These are phyloP conservation scores for Pelmatolapia mariae DNA, from an alignment of 2,113 vertebrate species.

Conservation along the genomic window DNA sequence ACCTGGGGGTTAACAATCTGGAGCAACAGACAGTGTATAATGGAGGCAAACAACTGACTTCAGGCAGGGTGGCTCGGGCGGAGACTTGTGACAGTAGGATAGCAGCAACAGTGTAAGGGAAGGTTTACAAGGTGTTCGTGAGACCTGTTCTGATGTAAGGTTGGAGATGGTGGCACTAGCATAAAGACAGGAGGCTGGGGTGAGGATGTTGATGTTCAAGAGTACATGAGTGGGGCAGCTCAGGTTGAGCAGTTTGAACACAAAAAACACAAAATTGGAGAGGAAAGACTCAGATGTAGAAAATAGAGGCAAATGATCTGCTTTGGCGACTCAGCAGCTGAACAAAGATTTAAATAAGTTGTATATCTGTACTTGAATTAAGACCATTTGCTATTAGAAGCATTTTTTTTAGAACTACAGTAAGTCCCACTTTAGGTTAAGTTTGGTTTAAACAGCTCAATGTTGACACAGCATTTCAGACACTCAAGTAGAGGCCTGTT, in stretches of 20 bases:
- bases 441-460: background rate
- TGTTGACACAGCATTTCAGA: background rate
- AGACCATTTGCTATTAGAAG: background rate
- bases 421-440: background rate
- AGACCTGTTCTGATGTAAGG: background rate
- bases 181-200: background rate
- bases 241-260: background rate
- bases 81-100: background rate
- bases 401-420: background rate
- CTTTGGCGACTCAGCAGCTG: background rate
- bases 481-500: slow-evolving; percentile 23
- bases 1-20: background rate
- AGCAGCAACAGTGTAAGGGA: background rate
- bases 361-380: background rate
- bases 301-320: background rate
- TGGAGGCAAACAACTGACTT: fast-evolving
- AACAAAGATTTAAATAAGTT: background rate
- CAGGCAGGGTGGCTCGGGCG: background rate
- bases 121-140: background rate
- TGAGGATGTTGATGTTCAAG: background rate
- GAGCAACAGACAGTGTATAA: background rate
- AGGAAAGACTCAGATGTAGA: background rate
- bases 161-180: background rate
- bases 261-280: background rate
- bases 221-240: background rate